Conservation (phyloP, 2,888 invertebrate species). For the Agrotis puta region DNA sequence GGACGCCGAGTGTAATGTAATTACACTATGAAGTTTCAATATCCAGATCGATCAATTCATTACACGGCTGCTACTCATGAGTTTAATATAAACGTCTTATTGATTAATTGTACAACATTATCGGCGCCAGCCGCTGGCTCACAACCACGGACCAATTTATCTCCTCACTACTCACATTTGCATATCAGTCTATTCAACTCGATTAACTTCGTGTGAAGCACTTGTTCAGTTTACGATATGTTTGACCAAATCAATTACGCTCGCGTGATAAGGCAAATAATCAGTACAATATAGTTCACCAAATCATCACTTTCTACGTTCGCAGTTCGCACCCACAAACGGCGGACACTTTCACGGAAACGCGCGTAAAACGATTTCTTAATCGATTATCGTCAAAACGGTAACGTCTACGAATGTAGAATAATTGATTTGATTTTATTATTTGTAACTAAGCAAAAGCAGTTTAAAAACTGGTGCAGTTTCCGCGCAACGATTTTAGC, state of each 20-base stretch:
- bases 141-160: slow-evolving; percentile 51
- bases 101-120: slow-evolving; percentile 59
- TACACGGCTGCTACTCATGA: slow-evolving; percentile 40
- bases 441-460: slow-evolving; percentile 54
- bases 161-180: slow-evolving; percentile 47
- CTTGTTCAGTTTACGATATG: slow-evolving; percentile 37
- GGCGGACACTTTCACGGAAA: slow-evolving; percentile 86
- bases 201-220: slow-evolving; percentile 50
- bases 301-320: slow-evolving; percentile 80
- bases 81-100: slow-evolving; percentile 50
- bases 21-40: slow-evolving; percentile 48
- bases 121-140: slow-evolving; percentile 48
- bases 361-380: slow-evolving; percentile 83
- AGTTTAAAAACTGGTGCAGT: slow-evolving; percentile 52
- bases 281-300: slow-evolving; percentile 63
- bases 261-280: slow-evolving; percentile 58
- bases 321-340: slow-evolving; percentile 74
- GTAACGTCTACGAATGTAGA: slow-evolving; percentile 84
- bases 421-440: slow-evolving; percentile 80
- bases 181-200: slow-evolving; percentile 58
- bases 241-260: slow-evolving; percentile 41
- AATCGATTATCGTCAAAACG: slow-evolving; percentile 86
- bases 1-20: slow-evolving; percentile 39
- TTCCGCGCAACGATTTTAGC: slow-evolving; percentile 9
- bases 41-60: slow-evolving; percentile 46